Base-by-base conservation (phyloP, 1,140 invertebrate genomes). In the Pogonus chalceus region DNA sequence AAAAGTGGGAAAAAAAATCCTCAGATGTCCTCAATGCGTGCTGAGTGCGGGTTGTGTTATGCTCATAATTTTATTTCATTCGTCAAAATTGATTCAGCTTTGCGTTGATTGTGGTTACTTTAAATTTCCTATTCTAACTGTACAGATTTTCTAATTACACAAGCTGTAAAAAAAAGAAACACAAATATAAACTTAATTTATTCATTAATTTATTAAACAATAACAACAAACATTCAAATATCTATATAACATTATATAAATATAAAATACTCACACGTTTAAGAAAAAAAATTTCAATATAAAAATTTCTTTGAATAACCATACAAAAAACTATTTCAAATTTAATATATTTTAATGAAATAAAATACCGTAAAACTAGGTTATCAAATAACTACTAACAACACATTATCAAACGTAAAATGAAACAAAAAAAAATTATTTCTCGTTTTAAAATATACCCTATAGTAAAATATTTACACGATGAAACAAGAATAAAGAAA, bases 11-110 rank as follows among this genome's bases (percentile, higher is more conserved):
- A 73, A 74, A 72, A 82, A 79, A 79, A 84, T 87, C 84, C 84
- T 86, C 85, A 87, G 85, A 88, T 88, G 85, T 87, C 84, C 85
- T 87, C 85, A 87, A 87, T 87, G 84, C 84, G 83, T 84, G 85
- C 85, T 86, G 83, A 79, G 79, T 85, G 77, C 79, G 79, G 76
- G 76, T 82, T 84, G 79, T 83, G 63, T 64, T 56, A 60, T 64
- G 59, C 68, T 70, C 68, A 70, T 72, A 72, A 72, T 72, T 73
- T 69, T 69, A 73, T 60, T 56, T 61, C 60, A 60, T 62, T 55
- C 54, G 53, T 60, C 53, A 57, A 64, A 56, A 60, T 62, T 60
- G 59, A 63, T 65, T 63, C 65, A 65, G 65, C 67, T 52, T 67
- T 70, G 58, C 64, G 69, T 72, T 67, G 62, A 63, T 62, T 58